Base-by-base conservation (phyloP, 1,140 invertebrate genomes). In the Asbolus verrucosus region DNA sequence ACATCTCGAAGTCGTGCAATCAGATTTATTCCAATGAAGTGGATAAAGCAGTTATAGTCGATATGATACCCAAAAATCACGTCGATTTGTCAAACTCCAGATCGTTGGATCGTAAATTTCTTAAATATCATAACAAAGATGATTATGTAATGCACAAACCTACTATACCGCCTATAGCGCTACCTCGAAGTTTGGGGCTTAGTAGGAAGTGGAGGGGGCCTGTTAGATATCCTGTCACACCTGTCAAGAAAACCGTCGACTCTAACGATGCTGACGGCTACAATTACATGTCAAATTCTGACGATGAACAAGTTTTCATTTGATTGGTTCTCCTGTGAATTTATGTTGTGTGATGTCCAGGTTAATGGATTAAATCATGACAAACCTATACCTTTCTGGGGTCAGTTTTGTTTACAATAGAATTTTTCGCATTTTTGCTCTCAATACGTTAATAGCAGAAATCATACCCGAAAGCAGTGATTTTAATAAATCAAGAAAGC, bases 201-300 rank as follows among this genome's bases (percentile, higher is more conserved):
- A 83, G 86, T 50, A 79, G 86, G 70, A 83, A 82, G 69, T 88
- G 86, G 85, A 70, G 83, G 13, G 86, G 86, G 0, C 86, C 85
- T 19, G 84, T 87, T 0, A 79, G 82, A 62, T 88, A 88, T 76
- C 86, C 86, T n/a, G 86, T 87, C 2, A 88, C 86, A 39, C 86
- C 86, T 27, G 71, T 81, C 0, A 81, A 80, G 67, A 73, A 78
- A 69, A 39, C 62, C 14, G 24, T 39, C 2, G 33, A 69, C 1
- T 14, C 15, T 1, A 39, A 71, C 13, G 62, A 73, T 16, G 24
- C 46, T 15, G 39, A 70, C 13, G 65, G 14, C 18, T 69, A 62
- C 38, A 66, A 66, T 41, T 65, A 72, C 18, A 30, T 72, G 11
- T 69, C 70, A 6, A 77, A 76, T 33, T 81, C 80, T 1, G 80